These are phyloP conservation scores for Alcis repandata DNA, from an alignment of 2,888 invertebrate genomes.

Conservation along the genomic window DNA sequence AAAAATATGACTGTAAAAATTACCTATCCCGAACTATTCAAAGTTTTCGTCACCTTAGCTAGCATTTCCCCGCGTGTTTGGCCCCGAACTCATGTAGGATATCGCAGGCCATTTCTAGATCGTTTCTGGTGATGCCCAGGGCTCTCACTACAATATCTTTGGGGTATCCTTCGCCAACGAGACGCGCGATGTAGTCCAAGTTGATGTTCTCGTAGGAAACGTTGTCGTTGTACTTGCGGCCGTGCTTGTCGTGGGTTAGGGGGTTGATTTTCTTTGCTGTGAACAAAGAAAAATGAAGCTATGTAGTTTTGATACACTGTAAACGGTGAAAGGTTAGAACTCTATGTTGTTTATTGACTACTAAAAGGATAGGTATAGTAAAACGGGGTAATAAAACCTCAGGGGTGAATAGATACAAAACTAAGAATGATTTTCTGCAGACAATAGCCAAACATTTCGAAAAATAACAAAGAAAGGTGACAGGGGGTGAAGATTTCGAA, in stretches of 20 bases:
- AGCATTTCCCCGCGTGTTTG: conserved; percentile 78
- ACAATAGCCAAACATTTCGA: too few relatives aligned
- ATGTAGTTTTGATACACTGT: background rate
- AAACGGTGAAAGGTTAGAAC: too few relatives aligned
- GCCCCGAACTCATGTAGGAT: conserved; percentile 96
- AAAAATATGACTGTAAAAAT: background rate
- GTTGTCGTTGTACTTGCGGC: conserved; percentile 80
- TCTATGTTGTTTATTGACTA: too few relatives aligned
- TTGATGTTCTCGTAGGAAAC: conserved; percentile 95
- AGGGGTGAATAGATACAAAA: too few relatives aligned
- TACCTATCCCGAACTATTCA: background rate
- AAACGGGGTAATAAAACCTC: too few relatives aligned
- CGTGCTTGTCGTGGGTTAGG: conserved; percentile 82
- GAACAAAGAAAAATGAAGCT: conserved; percentile 45
- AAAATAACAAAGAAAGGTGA: too few relatives aligned
- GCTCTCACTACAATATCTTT: conserved; percentile 96
- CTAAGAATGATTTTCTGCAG: too few relatives aligned
- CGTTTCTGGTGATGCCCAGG: conserved; percentile 96
- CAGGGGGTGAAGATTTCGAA: too few relatives aligned
- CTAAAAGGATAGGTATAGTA: too few relatives aligned
- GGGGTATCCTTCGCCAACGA: conserved; percentile 96
- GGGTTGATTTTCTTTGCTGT: conserved; percentile 83
- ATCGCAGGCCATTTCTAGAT: conserved; percentile 98
- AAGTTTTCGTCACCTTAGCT: conserved; percentile 29
- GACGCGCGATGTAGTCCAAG: conserved; percentile 95